phyloP scores from a whole-genome alignment of 2,113 vertebrate genomes.

The Lontra canadensis region DNA sequence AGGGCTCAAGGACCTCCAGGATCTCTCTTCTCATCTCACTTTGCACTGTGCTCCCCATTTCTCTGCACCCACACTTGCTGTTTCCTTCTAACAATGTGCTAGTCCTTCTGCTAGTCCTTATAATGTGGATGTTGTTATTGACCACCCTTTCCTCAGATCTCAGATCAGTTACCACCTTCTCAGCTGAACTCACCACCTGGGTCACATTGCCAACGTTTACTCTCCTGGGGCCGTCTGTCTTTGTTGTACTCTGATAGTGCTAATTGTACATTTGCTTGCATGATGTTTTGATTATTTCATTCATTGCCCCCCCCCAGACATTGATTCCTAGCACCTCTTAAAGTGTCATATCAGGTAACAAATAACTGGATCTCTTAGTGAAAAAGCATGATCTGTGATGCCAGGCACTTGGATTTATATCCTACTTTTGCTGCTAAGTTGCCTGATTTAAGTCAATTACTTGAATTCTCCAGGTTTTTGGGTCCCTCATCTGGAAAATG shows the following conservation, averaged over 20 bases:
- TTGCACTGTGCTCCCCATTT: neutral
- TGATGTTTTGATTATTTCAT: neutral
- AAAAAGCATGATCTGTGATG: neutral
- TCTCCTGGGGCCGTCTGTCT: neutral
- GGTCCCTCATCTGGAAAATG: neutral
- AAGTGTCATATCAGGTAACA: neutral
- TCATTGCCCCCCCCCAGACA: neutral
- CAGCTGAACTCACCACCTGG: neutral
- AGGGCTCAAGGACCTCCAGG: neutral
- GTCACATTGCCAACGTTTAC: neutral
- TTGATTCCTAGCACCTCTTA: neutral
- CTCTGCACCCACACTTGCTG: neutral
- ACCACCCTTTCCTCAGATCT: neutral
- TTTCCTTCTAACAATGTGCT: neutral
- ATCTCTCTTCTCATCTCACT: neutral
- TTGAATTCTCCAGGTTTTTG: neutral
- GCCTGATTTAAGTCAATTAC: neutral
- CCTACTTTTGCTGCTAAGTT: neutral
- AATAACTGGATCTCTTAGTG: neutral
- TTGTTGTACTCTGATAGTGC: neutral
- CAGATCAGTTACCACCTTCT: neutral
- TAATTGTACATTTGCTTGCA: neutral
- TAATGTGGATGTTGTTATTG: neutral
- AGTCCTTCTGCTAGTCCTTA: neutral
- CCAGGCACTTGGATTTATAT: neutral